Conservation (phyloP, 2,113 vertebrate genomes). For the Corythornis cristatus region DNA sequence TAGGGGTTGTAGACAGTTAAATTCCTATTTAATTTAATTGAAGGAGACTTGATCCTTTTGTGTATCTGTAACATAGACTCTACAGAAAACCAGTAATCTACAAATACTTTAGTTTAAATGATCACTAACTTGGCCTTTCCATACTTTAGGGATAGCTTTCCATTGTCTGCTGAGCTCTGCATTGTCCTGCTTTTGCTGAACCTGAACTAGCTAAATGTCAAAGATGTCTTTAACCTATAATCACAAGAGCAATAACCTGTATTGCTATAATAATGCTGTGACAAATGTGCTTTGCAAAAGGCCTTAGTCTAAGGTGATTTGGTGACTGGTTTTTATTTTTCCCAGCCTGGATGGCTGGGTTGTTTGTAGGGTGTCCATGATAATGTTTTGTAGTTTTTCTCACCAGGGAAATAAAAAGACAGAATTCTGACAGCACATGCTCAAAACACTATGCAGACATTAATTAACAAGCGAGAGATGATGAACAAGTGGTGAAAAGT, state of each 20-base stretch:
- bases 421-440: slow-evolving; percentile 35
- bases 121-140: not conserved
- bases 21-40: not conserved
- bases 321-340: not conserved
- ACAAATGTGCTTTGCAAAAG: not conserved
- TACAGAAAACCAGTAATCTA: not conserved
- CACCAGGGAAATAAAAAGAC: not conserved
- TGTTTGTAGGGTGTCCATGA: not conserved
- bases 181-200: not conserved
- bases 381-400: not conserved
- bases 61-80: not conserved
- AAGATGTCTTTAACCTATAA: not conserved
- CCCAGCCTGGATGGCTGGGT: not conserved
- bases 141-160: not conserved
- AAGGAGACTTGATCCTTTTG: not conserved
- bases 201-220: not conserved
- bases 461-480: slow-evolving; percentile 32
- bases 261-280: not conserved
- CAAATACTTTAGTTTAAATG: not conserved
- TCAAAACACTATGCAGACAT: slow-evolving; percentile 8
- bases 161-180: not conserved
- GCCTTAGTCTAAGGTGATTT: not conserved
- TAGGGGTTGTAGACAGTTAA: not conserved
- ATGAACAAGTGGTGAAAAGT: slow-evolving; percentile 55
- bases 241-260: not conserved